phyloP scores from a whole-genome alignment of 2,888 invertebrate genomes.

The Stictocephala bisonia region DNA sequence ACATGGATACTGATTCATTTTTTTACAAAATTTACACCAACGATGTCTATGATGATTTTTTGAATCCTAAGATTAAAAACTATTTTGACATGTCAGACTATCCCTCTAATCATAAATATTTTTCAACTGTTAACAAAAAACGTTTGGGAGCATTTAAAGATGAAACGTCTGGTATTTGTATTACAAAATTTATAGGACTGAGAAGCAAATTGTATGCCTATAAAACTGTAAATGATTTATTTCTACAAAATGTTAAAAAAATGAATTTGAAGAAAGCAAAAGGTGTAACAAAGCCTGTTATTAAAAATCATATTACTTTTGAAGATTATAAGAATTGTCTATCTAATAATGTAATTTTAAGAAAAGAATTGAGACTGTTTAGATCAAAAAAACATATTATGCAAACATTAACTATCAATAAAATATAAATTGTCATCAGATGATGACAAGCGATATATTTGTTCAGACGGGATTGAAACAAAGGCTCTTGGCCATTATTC shows the following conservation, averaged over 20 bases:
- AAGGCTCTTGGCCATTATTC: no score
- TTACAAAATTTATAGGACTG: background rate
- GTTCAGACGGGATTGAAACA: no score
- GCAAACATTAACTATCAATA: background rate
- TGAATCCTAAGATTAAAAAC: background rate
- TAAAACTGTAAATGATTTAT: background rate
- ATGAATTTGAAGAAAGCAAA: conserved; percentile 3
- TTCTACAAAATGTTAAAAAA: background rate
- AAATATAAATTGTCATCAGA: no score
- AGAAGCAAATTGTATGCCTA: background rate
- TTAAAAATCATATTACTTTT: conserved; percentile 16
- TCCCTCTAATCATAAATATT: background rate
- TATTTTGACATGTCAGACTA: background rate
- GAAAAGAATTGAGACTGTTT: background rate
- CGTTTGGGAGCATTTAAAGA: background rate
- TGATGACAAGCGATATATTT: no score
- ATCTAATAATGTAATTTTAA: background rate
- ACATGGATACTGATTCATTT: conserved; percentile 4
- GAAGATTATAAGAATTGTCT: conserved; percentile 15
- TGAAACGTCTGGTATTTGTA: background rate
- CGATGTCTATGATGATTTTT: background rate
- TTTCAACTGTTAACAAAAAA: background rate
- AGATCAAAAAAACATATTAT: background rate
- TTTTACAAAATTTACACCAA: background rate
- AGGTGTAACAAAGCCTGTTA: conserved; percentile 2